Evolutionary conservation across 2,888 invertebrate species (phyloP).

Genomic region (Synanthedon formicaeformis): DNA sequence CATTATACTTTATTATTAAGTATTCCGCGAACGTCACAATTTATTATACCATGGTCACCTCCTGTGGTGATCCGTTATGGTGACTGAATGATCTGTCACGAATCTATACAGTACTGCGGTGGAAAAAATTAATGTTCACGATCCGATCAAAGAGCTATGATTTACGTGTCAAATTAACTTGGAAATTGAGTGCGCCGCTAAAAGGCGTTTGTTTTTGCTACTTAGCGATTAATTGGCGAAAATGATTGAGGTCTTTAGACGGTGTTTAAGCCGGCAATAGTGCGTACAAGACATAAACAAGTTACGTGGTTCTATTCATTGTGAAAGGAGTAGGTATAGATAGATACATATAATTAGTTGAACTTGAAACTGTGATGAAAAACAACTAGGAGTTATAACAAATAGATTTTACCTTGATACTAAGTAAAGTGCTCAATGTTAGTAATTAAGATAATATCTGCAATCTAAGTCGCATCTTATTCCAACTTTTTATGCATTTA

Average conservation of each 20-base stretch:
- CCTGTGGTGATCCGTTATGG: slow-evolving; percentile 24
- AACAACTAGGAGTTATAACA: too few species aligned
- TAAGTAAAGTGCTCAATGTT: too few species aligned
- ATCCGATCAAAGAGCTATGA: slow-evolving; percentile 13
- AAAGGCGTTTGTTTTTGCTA: background rate
- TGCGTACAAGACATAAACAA: too few species aligned
- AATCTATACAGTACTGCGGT: slow-evolving; percentile 21
- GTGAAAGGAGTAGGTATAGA: too few species aligned
- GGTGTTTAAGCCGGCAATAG: background rate
- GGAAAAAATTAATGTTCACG: slow-evolving; percentile 30
- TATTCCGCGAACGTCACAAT: background rate
- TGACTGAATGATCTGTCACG: slow-evolving; percentile 31
- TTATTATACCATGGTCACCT: background rate
- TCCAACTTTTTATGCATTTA: too few species aligned
- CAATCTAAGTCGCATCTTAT: too few species aligned
- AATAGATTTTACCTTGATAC: too few species aligned
- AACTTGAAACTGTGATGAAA: too few species aligned
- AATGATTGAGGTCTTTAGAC: background rate
- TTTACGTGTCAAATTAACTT: slow-evolving; percentile 6
- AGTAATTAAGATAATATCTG: too few species aligned
- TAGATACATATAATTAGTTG: too few species aligned
- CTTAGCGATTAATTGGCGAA: background rate
- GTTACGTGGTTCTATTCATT: too few species aligned
- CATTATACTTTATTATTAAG: background rate
- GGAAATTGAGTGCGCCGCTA: slow-evolving; percentile 3